Percentiles rank a stretch among this genome's conserved stretches.
Conservation (phyloP, 2,113 vertebrate species). For the Misgurnus anguillicaudatus region DNA sequence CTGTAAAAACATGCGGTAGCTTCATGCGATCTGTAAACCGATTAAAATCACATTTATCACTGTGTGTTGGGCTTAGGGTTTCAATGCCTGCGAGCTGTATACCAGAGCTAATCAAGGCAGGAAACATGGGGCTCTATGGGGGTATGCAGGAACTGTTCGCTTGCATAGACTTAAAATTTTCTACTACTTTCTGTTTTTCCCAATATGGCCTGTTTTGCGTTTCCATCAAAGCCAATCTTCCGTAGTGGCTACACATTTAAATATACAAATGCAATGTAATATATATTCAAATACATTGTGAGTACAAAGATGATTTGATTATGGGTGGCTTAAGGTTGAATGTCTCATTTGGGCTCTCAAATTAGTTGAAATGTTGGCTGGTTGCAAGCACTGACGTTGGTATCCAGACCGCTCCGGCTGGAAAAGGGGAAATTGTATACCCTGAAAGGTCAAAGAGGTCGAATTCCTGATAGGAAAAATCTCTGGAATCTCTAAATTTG, state of each 20-base stretch:
- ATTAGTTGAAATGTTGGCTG: too few species aligned
- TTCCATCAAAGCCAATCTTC: too few species aligned
- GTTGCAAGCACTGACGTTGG: too few species aligned
- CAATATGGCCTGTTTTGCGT: too few species aligned
- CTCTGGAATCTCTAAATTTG: constrained; percentile 9
- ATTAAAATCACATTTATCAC: constrained; percentile 14
- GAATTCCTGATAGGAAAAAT: constrained; percentile 14
- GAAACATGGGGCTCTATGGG: neutral
- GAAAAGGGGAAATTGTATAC: neutral
- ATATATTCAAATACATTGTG: too few species aligned
- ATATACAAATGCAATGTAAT: too few species aligned
- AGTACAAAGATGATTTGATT: too few species aligned
- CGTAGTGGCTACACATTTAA: too few species aligned
- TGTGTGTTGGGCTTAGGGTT: neutral
- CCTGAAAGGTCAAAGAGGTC: constrained; percentile 19
- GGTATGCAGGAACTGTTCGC: neutral
- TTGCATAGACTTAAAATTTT: neutral
- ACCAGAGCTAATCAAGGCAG: neutral
- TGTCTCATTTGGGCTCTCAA: too few species aligned
- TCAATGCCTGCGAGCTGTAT: constrained; percentile 21
- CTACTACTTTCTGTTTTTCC: neutral
- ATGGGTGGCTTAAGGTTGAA: too few species aligned
- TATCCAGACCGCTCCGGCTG: too few species aligned
- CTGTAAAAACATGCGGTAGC: constrained; percentile 39
- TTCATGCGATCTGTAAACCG: neutral